Percentiles rank a stretch among this genome's conserved stretches.
phyloP scores from a whole-genome alignment of 2,797 vertebrate genomes.

The Poeciliopsis turneri region DNA sequence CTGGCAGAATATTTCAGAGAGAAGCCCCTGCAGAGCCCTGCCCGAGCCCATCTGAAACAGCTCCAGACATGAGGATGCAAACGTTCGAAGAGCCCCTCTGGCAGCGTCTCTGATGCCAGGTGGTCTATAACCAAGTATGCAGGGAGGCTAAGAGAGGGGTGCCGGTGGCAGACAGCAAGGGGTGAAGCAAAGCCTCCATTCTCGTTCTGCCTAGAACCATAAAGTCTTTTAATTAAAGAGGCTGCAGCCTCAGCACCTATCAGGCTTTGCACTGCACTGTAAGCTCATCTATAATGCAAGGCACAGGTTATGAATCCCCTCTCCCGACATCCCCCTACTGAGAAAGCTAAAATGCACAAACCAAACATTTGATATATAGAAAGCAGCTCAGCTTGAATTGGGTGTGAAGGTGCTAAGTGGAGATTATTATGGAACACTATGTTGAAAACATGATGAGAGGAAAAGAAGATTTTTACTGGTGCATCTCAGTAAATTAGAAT shows the following conservation, averaged over 20 bases:
- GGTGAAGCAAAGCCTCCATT: constrained; percentile 56
- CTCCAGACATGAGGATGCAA: constrained; percentile 67
- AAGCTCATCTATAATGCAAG: constrained; percentile 78
- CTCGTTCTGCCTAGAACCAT: constrained; percentile 67
- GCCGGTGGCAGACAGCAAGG: constrained; percentile 58
- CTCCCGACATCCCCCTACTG: constrained; percentile 41
- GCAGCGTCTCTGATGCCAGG: constrained; percentile 66
- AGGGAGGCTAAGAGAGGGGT: constrained; percentile 40
- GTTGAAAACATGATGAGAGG: constrained; percentile 69
- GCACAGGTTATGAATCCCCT: constrained; percentile 63
- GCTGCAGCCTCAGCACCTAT: constrained; percentile 75
- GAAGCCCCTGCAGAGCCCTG: constrained; percentile 58
- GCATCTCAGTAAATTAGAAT: background rate
- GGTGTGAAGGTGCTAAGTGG: constrained; percentile 76
- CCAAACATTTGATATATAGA: constrained; percentile 42
- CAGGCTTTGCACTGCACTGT: constrained; percentile 66
- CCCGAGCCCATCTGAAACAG: constrained; percentile 60
- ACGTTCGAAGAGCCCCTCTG: constrained; percentile 66
- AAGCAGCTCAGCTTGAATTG: constrained; percentile 54
- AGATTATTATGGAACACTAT: constrained; percentile 64
- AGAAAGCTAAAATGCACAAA: constrained; percentile 48
- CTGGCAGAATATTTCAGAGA: constrained; percentile 75
- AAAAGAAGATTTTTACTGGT: constrained; percentile 46
- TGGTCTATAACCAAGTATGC: constrained; percentile 75
- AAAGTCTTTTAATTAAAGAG: constrained; percentile 79